These are phyloP conservation scores for Athalia rosae DNA, from an alignment of 2,888 invertebrate genomes.

Conservation along the genomic window DNA sequence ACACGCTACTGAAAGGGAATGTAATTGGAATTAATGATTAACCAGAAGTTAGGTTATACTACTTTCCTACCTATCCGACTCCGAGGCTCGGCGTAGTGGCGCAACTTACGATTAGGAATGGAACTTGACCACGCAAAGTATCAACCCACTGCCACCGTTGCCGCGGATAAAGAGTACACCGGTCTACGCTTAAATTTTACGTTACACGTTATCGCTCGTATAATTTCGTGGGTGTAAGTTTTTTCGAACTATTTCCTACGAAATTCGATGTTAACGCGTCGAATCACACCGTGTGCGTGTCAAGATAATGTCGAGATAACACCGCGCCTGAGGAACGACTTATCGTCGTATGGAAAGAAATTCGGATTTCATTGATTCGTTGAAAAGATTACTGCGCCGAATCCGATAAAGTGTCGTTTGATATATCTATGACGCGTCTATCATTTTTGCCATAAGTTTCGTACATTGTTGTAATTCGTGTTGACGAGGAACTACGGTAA, in stretches of 20 bases:
- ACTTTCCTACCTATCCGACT: constrained; percentile 11
- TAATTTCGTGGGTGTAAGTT: constrained; percentile 2
- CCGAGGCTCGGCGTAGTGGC: constrained; percentile 27
- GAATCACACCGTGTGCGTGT: constrained; percentile 12
- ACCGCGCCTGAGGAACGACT: background rate
- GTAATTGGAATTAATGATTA: constrained; percentile 44
- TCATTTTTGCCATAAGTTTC: no score
- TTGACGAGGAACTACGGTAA: constrained; percentile 3
- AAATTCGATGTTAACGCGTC: background rate
- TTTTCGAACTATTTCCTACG: background rate
- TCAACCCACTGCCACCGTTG: background rate
- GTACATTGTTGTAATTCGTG: background rate
- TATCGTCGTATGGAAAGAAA: background rate
- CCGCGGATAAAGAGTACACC: no score
- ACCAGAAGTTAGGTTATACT: constrained; percentile 21
- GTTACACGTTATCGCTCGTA: background rate
- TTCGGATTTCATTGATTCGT: background rate
- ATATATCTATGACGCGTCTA: no score
- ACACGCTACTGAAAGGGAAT: constrained; percentile 39
- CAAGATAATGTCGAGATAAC: background rate
- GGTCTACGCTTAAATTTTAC: no score
- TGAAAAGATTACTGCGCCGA: no score
- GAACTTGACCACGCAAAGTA: constrained; percentile 37
- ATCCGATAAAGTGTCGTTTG: no score
- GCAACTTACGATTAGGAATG: constrained; percentile 8